phyloP scores from a whole-genome alignment of 2,797 vertebrate genomes.

The Merluccius polli region DNA sequence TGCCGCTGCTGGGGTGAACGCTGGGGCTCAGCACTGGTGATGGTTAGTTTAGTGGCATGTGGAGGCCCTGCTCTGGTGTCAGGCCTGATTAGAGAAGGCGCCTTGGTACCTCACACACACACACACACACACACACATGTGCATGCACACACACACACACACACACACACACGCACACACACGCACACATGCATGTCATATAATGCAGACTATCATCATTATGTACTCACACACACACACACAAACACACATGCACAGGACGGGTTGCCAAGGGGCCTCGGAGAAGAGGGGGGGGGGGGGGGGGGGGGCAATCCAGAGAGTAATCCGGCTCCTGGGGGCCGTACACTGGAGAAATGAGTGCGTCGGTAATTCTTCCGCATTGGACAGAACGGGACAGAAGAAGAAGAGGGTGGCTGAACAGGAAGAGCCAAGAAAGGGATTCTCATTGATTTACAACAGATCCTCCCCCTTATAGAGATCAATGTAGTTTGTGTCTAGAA shows the following conservation, averaged over 20 bases:
- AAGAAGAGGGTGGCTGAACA: conserved; percentile 1
- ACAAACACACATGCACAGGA: no score
- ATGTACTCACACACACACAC: no score
- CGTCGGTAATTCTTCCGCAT: conserved; percentile 12
- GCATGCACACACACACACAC: not conserved
- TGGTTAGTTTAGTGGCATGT: conserved; percentile 38
- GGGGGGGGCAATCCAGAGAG: no score
- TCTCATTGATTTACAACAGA: conserved; percentile 40
- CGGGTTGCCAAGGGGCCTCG: no score
- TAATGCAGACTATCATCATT: no score
- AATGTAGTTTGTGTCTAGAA: conserved; percentile 25
- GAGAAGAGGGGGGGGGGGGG: no score
- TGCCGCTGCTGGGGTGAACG: conserved; percentile 38
- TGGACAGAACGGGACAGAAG: conserved; percentile 15
- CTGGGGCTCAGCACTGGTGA: conserved; percentile 61
- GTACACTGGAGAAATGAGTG: not conserved
- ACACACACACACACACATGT: conserved; percentile 35
- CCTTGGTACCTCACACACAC: conserved; percentile 45
- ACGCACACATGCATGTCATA: conserved; percentile 8
- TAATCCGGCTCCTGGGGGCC: no score
- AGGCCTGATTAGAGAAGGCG: conserved; percentile 69
- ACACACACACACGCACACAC: conserved; percentile 20
- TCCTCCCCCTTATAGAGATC: conserved; percentile 27
- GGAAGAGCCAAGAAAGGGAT: conserved; percentile 18
- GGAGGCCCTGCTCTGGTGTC: conserved; percentile 68